Conservation (phyloP, 2,888 invertebrate genomes). For the Tricholauxania praeusta region DNA sequence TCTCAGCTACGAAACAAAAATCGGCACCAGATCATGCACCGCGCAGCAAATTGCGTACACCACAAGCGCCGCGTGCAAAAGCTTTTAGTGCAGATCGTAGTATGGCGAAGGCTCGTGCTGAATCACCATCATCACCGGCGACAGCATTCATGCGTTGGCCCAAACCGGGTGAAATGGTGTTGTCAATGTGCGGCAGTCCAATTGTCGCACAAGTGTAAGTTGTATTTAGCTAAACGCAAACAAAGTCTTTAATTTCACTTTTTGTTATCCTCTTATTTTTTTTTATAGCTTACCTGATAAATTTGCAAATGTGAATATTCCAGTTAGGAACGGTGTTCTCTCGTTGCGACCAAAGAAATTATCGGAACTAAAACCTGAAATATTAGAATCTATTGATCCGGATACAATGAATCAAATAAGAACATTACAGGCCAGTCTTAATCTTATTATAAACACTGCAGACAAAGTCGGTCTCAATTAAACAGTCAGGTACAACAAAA, state of each 20-base stretch:
- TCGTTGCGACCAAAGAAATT: slow-evolving; percentile 65
- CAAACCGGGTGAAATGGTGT: slow-evolving; percentile 65
- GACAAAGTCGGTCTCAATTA: slow-evolving; percentile 54
- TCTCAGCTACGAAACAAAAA: slow-evolving; percentile 47
- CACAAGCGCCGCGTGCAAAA: slow-evolving; percentile 57
- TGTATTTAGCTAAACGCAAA: neutral
- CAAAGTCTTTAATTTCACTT: neutral
- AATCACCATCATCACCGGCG: slow-evolving; percentile 53
- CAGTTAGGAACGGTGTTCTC: slow-evolving; percentile 64
- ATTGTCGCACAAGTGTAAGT: slow-evolving; percentile 65
- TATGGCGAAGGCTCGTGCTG: slow-evolving; percentile 46
- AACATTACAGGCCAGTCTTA: slow-evolving; percentile 63
- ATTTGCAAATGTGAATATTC: slow-evolving; percentile 67
- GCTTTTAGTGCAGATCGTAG: slow-evolving; percentile 66
- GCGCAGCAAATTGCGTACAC: slow-evolving; percentile 63
- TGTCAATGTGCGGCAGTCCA: slow-evolving; percentile 66
- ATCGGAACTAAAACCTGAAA: slow-evolving; percentile 56
- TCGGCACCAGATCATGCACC: slow-evolving; percentile 51
- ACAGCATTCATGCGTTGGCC: slow-evolving; percentile 66
- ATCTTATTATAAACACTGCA: slow-evolving; percentile 62
- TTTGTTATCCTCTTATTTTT: slow-evolving; percentile 16
- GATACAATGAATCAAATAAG: slow-evolving; percentile 63
- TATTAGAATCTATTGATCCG: slow-evolving; percentile 60
- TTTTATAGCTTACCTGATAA: slow-evolving; percentile 59
- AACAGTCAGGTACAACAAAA: neutral